phyloP scores from a whole-genome alignment of 2,888 invertebrate genomes.

The Cerceris rybyensis region DNA sequence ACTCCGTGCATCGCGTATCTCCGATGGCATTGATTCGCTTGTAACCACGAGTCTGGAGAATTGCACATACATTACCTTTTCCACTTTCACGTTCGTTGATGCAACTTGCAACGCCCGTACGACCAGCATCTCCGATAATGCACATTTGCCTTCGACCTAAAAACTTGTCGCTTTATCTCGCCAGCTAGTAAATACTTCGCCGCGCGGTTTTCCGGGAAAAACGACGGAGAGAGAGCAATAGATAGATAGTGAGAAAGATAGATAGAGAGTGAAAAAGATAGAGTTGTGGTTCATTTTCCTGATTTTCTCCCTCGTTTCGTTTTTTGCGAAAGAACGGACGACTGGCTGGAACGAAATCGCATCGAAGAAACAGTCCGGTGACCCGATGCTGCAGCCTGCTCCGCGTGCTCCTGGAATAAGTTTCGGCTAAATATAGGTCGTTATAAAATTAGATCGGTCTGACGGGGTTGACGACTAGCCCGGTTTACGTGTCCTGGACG shows the following conservation, averaged over 20 bases:
- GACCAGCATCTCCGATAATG: neutral
- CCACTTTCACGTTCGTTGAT: neutral
- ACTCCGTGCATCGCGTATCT: no score
- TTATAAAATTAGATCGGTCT: slow-evolving; percentile 60
- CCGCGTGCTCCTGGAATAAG: slow-evolving; percentile 65
- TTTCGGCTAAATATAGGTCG: slow-evolving; percentile 70
- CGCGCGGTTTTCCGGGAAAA: no score
- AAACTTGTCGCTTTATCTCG: neutral
- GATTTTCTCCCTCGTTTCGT: neutral
- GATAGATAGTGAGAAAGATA: no score
- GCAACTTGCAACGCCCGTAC: neutral
- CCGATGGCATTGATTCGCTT: no score
- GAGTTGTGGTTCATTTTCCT: neutral
- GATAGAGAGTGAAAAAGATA: neutral
- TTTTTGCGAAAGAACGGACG: neutral
- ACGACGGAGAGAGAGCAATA: no score
- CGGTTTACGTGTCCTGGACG: slow-evolving; percentile 56
- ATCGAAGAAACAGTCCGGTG: slow-evolving; percentile 66
- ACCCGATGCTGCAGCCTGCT: slow-evolving; percentile 64
- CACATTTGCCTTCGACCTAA: neutral
- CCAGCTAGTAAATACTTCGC: no score
- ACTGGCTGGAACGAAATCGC: slow-evolving; percentile 41
- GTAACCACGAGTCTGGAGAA: no score
- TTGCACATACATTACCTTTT: neutral
- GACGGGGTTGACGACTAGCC: slow-evolving; percentile 63